Evolutionary conservation across 2,888 invertebrate species (phyloP).

Genomic region (Limnephilus marmoratus): DNA sequence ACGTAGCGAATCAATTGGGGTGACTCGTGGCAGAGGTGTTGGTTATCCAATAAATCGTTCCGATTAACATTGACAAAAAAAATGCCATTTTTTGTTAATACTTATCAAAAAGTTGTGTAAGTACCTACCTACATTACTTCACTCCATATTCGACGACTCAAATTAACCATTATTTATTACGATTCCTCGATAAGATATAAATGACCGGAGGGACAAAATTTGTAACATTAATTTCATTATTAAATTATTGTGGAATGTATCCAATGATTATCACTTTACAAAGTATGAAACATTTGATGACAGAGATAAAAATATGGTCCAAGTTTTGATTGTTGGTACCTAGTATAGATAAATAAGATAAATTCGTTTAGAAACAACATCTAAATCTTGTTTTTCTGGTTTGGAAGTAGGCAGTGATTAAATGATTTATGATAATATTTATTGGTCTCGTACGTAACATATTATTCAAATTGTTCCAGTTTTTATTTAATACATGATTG

Average conservation of each 20-base stretch:
- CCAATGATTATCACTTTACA: neutral
- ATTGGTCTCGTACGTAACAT: constrained; percentile 18
- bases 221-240: neutral
- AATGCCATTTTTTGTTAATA: too few relatives aligned
- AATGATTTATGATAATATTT: constrained; percentile 36
- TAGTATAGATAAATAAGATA: neutral
- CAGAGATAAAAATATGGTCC: neutral
- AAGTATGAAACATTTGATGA: neutral
- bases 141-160: neutral
- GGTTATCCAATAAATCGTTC: too few relatives aligned
- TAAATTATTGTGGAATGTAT: neutral
- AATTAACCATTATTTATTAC: neutral
- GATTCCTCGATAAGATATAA: neutral
- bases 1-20: too few relatives aligned
- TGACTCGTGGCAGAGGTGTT: too few relatives aligned
- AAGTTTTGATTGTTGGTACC: neutral
- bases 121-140: neutral
- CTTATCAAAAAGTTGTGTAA: neutral
- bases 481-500: constrained; percentile 7
- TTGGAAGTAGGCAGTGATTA: constrained; percentile 14
- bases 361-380: neutral
- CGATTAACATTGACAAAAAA: too few relatives aligned
- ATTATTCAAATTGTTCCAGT: constrained; percentile 31
- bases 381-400: constrained; percentile 33
- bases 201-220: neutral